A percentile compares a stretch with the other conserved stretches of the same genome.
These are phyloP conservation scores for Geococcyx californianus DNA, from an alignment of 2,113 vertebrate genomes.

Conservation along the genomic window DNA sequence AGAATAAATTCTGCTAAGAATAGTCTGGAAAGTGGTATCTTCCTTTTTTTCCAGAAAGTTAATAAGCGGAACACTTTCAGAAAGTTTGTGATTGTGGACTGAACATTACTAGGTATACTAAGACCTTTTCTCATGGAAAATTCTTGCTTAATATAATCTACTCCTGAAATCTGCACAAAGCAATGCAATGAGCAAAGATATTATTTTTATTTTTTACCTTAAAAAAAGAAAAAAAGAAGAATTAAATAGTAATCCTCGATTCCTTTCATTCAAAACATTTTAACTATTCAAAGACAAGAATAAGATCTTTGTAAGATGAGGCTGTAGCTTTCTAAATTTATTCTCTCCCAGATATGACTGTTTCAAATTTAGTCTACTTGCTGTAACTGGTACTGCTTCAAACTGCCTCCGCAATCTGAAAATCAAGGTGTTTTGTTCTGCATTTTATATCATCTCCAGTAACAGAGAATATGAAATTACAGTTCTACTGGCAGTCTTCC, in stretches of 20 bases:
- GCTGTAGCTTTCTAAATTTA: neutral
- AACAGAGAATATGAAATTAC: neutral
- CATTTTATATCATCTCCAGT: neutral
- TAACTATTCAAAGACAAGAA: neutral
- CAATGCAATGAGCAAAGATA: neutral
- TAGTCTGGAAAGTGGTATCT: neutral
- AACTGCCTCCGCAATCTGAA: neutral
- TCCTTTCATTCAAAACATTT: neutral
- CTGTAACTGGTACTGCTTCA: neutral
- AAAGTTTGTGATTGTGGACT: neutral
- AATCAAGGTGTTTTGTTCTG: slow-evolving; percentile 9
- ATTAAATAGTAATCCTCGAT: neutral
- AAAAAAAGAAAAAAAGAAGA: neutral
- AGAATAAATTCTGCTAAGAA: neutral
- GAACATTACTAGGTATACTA: neutral
- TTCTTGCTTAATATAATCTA: neutral
- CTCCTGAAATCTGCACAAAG: neutral
- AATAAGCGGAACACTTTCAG: neutral
- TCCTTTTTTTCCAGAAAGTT: neutral
- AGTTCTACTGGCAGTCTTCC: neutral
- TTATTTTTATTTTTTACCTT: neutral
- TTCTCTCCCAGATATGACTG: neutral
- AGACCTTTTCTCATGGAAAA: neutral
- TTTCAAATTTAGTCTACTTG: neutral
- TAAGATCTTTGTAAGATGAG: neutral